These are phyloP conservation scores for Ferdinandea cuprea DNA, from an alignment of 2,888 invertebrate species.

Conservation along the genomic window DNA sequence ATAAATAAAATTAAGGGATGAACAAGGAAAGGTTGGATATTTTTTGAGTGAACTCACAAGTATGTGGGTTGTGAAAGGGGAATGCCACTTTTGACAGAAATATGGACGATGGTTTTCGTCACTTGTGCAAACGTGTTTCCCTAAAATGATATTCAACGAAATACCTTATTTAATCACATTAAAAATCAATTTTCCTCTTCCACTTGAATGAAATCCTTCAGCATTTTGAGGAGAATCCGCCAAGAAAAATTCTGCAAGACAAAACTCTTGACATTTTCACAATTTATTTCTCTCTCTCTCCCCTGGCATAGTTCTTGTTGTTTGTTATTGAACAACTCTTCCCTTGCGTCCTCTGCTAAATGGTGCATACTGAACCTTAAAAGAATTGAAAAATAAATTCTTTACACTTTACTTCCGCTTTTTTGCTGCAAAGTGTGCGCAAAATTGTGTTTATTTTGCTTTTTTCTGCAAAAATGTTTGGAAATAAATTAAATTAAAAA, in stretches of 20 bases:
- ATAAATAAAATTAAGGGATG: constrained; percentile 62
- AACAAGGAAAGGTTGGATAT: neutral
- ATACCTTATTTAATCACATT: constrained; percentile 62
- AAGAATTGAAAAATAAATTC: constrained; percentile 21
- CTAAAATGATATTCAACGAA: constrained; percentile 8
- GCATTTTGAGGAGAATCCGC: constrained; percentile 11
- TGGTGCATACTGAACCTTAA: constrained; percentile 44
- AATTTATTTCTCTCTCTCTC: constrained; percentile 32
- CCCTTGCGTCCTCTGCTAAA: constrained; percentile 13
- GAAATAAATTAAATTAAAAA: constrained; percentile 13
- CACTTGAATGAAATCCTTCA: constrained; percentile 53
- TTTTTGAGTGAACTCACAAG: neutral
- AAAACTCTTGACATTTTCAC: constrained; percentile 53
- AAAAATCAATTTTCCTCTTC: constrained; percentile 59
- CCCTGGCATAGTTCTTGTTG: neutral
- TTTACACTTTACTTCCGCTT: constrained; percentile 23
- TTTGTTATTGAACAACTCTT: too few relatives aligned
- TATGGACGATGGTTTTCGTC: neutral
- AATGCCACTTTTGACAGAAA: constrained; percentile 1
- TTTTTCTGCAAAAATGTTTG: constrained; percentile 13
- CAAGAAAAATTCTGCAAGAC: constrained; percentile 26
- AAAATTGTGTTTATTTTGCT: too few relatives aligned
- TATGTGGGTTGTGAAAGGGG: neutral
- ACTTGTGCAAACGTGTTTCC: too few relatives aligned
- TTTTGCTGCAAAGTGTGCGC: constrained; percentile 2